These are phyloP conservation scores for Ailuropoda melanoleuca DNA, from an alignment of 2,113 vertebrate genomes.

Conservation along the genomic window DNA sequence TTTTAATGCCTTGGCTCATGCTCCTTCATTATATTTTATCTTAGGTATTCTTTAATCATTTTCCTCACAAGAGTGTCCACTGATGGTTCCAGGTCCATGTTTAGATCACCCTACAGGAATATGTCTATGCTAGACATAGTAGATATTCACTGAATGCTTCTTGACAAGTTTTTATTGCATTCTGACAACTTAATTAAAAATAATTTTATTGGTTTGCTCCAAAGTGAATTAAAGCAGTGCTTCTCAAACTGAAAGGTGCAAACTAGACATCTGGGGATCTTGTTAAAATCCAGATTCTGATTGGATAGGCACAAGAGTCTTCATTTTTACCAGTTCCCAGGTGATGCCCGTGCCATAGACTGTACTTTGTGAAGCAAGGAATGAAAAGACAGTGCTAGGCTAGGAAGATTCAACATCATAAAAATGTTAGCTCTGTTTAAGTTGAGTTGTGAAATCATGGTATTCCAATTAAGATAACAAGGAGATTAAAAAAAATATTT, in stretches of 20 bases:
- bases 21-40: not conserved
- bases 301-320: not conserved
- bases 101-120: not conserved
- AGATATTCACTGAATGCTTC: not conserved
- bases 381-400: not conserved
- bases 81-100: not conserved
- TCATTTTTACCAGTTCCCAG: not conserved
- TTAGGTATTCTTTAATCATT: not conserved
- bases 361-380: not conserved
- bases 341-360: not conserved
- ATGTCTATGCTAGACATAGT: not conserved
- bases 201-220: not conserved
- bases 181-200: not conserved
- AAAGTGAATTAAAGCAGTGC: not conserved
- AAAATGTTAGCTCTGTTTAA: not conserved
- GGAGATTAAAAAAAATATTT: not conserved
- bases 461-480: not conserved
- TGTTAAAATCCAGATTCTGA: not conserved
- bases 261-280: not conserved
- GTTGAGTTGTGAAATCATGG: not conserved
- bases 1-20: not conserved
- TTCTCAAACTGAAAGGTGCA: not conserved
- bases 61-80: not conserved
- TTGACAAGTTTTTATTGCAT: not conserved
- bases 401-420: not conserved